These are phyloP conservation scores for Limnodromus scolopaceus DNA, from an alignment of 2,797 vertebrate species.

Conservation along the genomic window DNA sequence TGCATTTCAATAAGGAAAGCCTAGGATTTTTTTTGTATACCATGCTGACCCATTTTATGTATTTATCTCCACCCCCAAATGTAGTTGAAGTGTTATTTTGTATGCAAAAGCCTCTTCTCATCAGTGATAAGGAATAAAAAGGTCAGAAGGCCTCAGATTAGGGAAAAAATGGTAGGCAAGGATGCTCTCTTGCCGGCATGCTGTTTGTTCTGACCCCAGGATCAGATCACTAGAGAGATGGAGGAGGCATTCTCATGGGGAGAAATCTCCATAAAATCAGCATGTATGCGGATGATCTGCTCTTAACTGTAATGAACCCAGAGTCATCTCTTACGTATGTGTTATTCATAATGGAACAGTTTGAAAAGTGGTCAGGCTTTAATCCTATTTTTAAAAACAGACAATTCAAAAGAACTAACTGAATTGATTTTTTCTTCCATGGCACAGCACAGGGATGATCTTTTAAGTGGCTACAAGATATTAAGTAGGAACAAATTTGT, in stretches of 20 bases:
- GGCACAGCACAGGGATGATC: neutral
- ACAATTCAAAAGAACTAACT: neutral
- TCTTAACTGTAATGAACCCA: conserved; percentile 36
- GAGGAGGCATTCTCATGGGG: conserved; percentile 15
- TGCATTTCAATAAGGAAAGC: neutral
- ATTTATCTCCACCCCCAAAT: conserved; percentile 15
- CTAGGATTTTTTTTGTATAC: neutral
- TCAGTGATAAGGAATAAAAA: conserved; percentile 31
- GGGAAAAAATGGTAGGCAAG: neutral
- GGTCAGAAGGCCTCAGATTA: conserved; percentile 32
- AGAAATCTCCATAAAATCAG: conserved; percentile 57
- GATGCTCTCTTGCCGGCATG: fast-evolving
- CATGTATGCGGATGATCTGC: conserved; percentile 40
- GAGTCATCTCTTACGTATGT: neutral
- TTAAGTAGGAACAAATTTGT: neutral
- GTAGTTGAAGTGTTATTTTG: conserved; percentile 18
- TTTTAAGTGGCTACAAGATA: neutral
- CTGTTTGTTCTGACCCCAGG: conserved; percentile 38
- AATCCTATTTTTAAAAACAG: conserved; percentile 40
- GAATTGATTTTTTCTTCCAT: neutral
- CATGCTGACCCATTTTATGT: neutral
- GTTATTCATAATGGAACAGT: conserved; percentile 13
- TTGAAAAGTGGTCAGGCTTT: neutral
- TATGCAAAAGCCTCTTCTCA: neutral
- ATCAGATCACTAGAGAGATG: conserved; percentile 28